These are phyloP conservation scores for Morpho deidamia DNA, from an alignment of 2,888 invertebrate species.

Conservation along the genomic window DNA sequence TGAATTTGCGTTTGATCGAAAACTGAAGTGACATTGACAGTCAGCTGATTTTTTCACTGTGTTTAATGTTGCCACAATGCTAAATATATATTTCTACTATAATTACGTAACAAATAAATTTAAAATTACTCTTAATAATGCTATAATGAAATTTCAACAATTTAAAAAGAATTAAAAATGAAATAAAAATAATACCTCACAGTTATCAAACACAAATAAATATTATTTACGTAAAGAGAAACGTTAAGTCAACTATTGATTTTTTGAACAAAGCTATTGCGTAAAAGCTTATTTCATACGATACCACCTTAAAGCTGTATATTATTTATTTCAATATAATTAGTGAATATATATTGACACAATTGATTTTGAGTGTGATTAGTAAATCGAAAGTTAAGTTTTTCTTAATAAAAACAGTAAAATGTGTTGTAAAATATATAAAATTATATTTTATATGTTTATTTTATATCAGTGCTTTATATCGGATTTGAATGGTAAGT, in stretches of 20 bases:
- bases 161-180: not conserved
- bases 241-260: slow-evolving; percentile 28
- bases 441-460: slow-evolving; percentile 33
- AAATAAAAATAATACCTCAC: not conserved
- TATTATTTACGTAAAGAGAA: slow-evolving; percentile 24
- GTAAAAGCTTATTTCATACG: slow-evolving; percentile 28
- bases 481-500: slow-evolving; percentile 34
- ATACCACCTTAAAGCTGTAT: slow-evolving; percentile 22
- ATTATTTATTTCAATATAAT: too few relatives aligned
- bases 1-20: slow-evolving; percentile 39
- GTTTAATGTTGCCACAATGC: slow-evolving; percentile 23
- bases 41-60: slow-evolving; percentile 32
- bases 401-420: not conserved
- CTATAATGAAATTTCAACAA: not conserved
- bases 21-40: slow-evolving; percentile 32
- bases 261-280: slow-evolving; percentile 30
- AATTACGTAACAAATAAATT: not conserved
- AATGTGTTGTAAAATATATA: slow-evolving; percentile 2
- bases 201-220: not conserved
- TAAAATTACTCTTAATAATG: too few relatives aligned
- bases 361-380: not conserved
- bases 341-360: too few relatives aligned
- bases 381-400: not conserved
- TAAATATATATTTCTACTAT: slow-evolving; percentile 15
- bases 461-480: slow-evolving; percentile 31